Evolutionary conservation across 2,113 vertebrate species (phyloP).

Genomic region (Spilogale gracilis): DNA sequence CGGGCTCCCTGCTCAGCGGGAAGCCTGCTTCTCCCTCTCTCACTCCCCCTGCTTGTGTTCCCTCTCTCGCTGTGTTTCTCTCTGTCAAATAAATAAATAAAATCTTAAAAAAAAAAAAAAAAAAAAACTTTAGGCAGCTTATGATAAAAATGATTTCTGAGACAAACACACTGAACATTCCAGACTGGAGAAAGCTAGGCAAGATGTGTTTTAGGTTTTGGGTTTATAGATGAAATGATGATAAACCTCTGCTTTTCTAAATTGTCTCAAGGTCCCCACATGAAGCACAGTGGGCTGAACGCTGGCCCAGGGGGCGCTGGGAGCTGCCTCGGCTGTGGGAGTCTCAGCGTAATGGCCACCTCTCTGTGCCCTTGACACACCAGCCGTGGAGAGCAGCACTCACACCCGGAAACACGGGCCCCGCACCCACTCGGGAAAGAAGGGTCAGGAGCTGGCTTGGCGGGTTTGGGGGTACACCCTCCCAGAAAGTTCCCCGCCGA

Average conservation of each 20-base stretch:
- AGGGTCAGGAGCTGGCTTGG: neutral
- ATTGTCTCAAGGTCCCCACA: neutral
- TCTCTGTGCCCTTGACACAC: neutral
- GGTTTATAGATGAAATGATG: neutral
- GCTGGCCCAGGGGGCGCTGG: accelerated
- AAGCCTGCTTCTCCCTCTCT: too few relatives aligned
- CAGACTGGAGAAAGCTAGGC: neutral
- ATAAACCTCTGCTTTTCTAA: neutral
- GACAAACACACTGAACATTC: neutral
- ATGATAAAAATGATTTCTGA: neutral
- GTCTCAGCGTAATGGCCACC: neutral
- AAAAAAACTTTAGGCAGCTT: neutral
- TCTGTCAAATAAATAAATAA: too few relatives aligned
- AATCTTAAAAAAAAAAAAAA: too few relatives aligned
- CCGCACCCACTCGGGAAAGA: neutral
- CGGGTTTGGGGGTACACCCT: accelerated
- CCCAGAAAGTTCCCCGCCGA: accelerated
- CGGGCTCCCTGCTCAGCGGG: too few relatives aligned
- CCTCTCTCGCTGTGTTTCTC: too few relatives aligned
- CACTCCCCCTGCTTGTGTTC: too few relatives aligned
- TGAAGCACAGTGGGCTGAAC: too few relatives aligned
- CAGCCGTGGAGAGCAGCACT: neutral
- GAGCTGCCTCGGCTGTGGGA: accelerated
- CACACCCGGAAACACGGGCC: neutral
- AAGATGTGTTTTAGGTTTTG: neutral